Base-by-base conservation (phyloP, 2,113 vertebrate genomes). In the Pungitius pungitius region DNA sequence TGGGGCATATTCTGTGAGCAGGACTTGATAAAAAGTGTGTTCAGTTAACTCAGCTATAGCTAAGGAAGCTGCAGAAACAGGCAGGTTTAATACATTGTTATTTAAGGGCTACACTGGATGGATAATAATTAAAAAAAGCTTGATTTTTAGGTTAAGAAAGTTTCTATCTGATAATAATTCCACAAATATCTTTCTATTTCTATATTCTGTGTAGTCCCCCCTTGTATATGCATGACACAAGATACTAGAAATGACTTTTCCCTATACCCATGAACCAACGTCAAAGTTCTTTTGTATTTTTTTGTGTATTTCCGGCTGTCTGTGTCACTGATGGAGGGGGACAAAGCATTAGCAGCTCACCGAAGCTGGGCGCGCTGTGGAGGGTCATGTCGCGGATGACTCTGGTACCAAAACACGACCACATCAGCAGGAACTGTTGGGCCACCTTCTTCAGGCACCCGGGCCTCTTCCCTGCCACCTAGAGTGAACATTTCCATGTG, bases 371-470 rank as follows among this genome's bases (percentile, higher is more conserved):
- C 3, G 97, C 98, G 1, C 98, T 99, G 88, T 99, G 98, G 88
- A 99, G 93, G 83, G 98, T 99, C 98, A 99, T 99, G 73, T 99
- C 97, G 81, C 98, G 95, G 90, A 99, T 99, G 88, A 99, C 97
- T 89, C 98, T 94, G 75, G 98, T 99, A 76, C 98, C 98, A 12
- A 99, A 99, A 90, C 98, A 99, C 43, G 98, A 99, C 98, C 98
- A 99, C 96, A 99, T 99, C 91, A 99, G 92, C 75, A 99, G 95
- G 92, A 99, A 99, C 93, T 99, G 98, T 83, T 98, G 97, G 63
- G 98, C 97, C 76, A 98, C 95, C 92, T 97, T 98, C 94, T 97
- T 98, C 93, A 99, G 91, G 77, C 92, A 96, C 30, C 96, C 96
- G 86, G 96, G 96, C 94, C 95, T 96, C 94, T 96, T 97, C 85